Evolutionary conservation across 2,113 vertebrate genomes (phyloP), one percentile per base, ranked within the genome.

Genomic region (Micronisus gabar): DNA sequence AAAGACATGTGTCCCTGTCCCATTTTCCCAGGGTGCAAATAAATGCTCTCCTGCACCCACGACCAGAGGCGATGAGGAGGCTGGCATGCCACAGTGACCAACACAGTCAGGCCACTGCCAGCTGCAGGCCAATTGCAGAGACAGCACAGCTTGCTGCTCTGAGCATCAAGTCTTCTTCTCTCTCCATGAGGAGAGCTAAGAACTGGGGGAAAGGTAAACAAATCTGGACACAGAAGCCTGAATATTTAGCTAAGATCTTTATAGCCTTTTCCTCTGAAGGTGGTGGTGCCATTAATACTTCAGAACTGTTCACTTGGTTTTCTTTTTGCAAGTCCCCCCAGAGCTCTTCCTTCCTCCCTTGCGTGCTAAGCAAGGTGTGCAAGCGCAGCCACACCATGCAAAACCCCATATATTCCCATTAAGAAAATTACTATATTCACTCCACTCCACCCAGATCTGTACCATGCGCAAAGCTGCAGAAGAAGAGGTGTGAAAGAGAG

Each of bases 11-110:
- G 4, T n/a, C 53, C 32, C 67, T 52, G 17, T 62, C 34, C 8
- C 38, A 40, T 88, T 85, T 88, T 55, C 18, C 17, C 27, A 61
- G 15, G 13, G 20, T 20, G 32, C 11, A 43, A 53, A 29, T 13
- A 81, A 59, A 63, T 55, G 26, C 6, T 15, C 20, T 1, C 8
- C 13, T 41, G 13, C 10, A 13, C 6, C 13, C 34, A 23, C 0
- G 1, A 23, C 6, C 32, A 45, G 63, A 55, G 38, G 10, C 9
- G 2, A 18, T 7, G 32, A 34, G 27, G 56, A 40, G 40, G 13
- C 66, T 61, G 52, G 36, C 25, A 25, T 1, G 8, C 17, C 4
- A 10, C 13, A 10, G 52, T 21, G 59, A 55, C 52, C 9, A 2
- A 10, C 16, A n/a, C 30, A 61, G 29, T 14, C 0, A 0, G 52